A percentile compares a stretch with the other conserved stretches of the same genome.
Evolutionary conservation across 2,797 vertebrate species (phyloP).

Genomic region (Numenius phaeopus): DNA sequence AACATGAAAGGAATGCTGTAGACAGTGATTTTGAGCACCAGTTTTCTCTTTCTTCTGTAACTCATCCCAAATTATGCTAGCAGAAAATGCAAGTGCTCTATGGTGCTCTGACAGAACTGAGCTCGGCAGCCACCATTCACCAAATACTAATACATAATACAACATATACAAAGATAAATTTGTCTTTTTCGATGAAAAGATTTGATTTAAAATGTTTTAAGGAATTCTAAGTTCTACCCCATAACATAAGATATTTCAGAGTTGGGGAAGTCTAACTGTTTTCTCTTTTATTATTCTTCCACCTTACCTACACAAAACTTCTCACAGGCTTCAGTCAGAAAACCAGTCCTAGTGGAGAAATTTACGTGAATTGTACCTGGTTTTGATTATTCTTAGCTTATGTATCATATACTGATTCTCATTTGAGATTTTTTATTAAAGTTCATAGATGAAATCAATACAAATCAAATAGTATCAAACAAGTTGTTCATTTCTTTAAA

Average conservation of each 20-base stretch:
- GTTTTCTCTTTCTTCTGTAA: neutral
- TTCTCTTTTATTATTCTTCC: neutral
- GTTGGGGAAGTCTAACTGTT: neutral
- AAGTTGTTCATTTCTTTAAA: neutral
- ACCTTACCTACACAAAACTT: neutral
- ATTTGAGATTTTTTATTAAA: slow-evolving; percentile 6
- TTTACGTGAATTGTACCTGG: neutral
- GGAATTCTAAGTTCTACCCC: neutral
- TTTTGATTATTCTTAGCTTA: neutral
- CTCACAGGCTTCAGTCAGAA: neutral
- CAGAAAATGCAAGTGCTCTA: neutral
- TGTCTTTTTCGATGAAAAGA: neutral
- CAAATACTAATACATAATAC: neutral
- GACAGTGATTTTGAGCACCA: neutral
- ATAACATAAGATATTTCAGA: neutral
- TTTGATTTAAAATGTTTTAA: neutral
- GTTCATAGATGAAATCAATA: neutral
- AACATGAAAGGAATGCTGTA: neutral
- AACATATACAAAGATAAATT: neutral
- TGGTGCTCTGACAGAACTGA: neutral
- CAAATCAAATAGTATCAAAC: neutral
- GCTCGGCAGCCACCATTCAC: neutral
- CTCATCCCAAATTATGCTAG: neutral
- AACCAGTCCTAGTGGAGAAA: neutral
- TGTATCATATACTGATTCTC: neutral